Conservation (phyloP, 2,113 vertebrate genomes). For the Alligator mississippiensis region DNA sequence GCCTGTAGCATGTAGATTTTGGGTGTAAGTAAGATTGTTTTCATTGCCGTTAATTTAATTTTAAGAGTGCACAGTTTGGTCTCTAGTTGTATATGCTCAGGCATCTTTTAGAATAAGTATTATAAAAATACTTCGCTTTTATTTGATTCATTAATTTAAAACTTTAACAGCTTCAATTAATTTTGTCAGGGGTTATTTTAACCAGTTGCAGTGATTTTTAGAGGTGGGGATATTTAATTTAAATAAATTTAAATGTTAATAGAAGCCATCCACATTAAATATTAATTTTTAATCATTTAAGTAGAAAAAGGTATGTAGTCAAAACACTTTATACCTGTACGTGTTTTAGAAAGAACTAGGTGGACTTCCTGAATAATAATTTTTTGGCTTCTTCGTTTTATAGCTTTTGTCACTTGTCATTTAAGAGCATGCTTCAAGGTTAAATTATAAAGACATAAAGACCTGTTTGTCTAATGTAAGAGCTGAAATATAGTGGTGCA, state of each 20-base stretch:
- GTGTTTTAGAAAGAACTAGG: background rate
- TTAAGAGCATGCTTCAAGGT: background rate
- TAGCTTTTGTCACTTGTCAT: background rate
- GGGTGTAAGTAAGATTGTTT: background rate
- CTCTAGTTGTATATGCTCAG: background rate
- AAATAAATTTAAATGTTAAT: background rate
- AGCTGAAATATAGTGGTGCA: constrained; percentile 19
- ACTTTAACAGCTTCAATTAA: background rate
- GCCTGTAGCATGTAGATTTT: fast-evolving
- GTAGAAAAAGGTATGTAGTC: background rate
- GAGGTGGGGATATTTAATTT: background rate
- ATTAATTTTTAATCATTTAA: background rate
- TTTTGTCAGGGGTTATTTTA: background rate
- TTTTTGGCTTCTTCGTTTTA: background rate
- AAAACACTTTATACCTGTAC: background rate
- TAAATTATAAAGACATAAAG: background rate
- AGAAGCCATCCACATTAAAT: fast-evolving
- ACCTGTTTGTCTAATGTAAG: background rate
- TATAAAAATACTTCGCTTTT: background rate
- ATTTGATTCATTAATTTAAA: background rate
- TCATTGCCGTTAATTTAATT: background rate
- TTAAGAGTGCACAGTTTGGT: background rate
- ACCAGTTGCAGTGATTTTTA: background rate
- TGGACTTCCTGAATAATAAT: background rate
- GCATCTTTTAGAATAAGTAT: background rate